Evolutionary conservation across 2,888 invertebrate genomes (phyloP).

Genomic region (Ochlodes sylvanus): DNA sequence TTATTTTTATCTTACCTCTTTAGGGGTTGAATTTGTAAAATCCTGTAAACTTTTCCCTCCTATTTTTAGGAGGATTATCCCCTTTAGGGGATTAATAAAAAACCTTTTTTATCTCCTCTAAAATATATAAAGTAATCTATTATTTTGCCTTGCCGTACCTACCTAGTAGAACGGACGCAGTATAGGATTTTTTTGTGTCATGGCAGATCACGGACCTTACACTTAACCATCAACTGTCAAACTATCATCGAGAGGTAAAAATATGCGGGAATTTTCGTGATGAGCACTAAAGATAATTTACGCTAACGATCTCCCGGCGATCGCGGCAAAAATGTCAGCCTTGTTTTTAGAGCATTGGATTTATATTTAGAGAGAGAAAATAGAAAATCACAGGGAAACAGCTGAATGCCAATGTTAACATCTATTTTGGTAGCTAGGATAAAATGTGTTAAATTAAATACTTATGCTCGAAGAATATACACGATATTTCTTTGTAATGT

Average conservation of each 20-base stretch:
- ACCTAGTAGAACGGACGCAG: too few species aligned
- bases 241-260: constrained; percentile 25
- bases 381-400: constrained; percentile 73
- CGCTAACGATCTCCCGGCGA: constrained; percentile 54
- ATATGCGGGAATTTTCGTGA: constrained; percentile 41
- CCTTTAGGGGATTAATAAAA: too few species aligned
- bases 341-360: constrained; percentile 60
- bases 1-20: too few species aligned
- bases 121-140: too few species aligned
- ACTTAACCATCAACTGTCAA: constrained; percentile 30
- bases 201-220: constrained; percentile 9
- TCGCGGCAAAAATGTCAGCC: constrained; percentile 67
- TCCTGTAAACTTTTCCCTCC: too few species aligned
- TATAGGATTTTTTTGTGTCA: too few species aligned
- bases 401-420: constrained; percentile 80
- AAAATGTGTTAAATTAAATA: constrained; percentile 53
- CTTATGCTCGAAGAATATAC: constrained; percentile 44
- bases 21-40: too few species aligned
- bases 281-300: constrained; percentile 52
- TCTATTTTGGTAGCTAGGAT: constrained; percentile 67
- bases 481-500: constrained; percentile 40
- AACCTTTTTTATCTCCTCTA: too few species aligned
- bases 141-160: too few species aligned
- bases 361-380: constrained; percentile 72
- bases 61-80: too few species aligned